Conservation (phyloP, 2,888 invertebrate species). For the Caenorhabditis uteleia region DNA sequence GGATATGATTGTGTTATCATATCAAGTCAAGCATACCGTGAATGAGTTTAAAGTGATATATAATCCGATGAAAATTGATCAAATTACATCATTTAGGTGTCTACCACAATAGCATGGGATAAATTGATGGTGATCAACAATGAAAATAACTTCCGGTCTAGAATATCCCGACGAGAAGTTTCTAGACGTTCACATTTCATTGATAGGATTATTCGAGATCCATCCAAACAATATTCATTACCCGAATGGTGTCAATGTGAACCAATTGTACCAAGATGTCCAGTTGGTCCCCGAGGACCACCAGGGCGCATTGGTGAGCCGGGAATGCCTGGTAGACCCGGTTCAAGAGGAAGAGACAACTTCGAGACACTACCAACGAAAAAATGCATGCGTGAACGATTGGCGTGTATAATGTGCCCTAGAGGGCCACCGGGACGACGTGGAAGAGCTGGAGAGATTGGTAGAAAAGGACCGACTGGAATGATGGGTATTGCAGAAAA, state of each 20-base stretch:
- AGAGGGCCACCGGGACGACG: slow-evolving; percentile 38
- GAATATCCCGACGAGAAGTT: slow-evolving; percentile 13
- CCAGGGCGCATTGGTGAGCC: slow-evolving; percentile 25
- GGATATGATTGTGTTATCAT: slow-evolving; percentile 9
- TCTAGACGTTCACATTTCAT: slow-evolving; percentile 15
- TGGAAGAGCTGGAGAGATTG: slow-evolving; percentile 30
- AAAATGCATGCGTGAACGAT: slow-evolving; percentile 13
- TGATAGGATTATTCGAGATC: slow-evolving; percentile 10
- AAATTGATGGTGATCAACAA: slow-evolving; percentile 8
- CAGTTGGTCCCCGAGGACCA: slow-evolving; percentile 35
- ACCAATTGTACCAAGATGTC: slow-evolving; percentile 32
- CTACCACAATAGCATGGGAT: slow-evolving; percentile 29
- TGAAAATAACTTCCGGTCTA: background rate
- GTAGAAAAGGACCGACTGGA: slow-evolving; percentile 24
- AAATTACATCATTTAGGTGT: background rate
- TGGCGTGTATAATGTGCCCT: slow-evolving; percentile 36
- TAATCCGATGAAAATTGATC: background rate
- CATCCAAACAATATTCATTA: slow-evolving; percentile 2
- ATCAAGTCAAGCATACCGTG: slow-evolving; percentile 2
- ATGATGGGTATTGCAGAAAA: slow-evolving; percentile 12
- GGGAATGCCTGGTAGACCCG: slow-evolving; percentile 30
- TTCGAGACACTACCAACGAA: slow-evolving; percentile 18
- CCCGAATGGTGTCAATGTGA: slow-evolving; percentile 45
- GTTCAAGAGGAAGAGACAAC: slow-evolving; percentile 24
- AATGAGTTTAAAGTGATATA: slow-evolving; percentile 15